phyloP scores from a whole-genome alignment of 2,888 invertebrate species.

The Drosophila sordidapex region DNA sequence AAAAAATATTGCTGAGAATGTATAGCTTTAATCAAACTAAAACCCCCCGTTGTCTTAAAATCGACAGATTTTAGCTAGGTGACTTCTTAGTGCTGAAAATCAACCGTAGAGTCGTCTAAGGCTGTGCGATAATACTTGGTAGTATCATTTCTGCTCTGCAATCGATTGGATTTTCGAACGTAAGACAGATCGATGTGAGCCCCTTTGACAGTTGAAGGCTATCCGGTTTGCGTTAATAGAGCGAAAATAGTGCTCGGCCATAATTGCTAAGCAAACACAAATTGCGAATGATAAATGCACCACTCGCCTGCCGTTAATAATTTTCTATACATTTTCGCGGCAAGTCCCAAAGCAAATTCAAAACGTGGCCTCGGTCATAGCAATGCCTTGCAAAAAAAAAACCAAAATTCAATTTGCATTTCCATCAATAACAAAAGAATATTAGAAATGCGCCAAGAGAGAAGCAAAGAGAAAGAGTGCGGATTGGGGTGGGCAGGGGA shows the following conservation, averaged over 20 bases:
- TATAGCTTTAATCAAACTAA: neutral
- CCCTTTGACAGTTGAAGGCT: neutral
- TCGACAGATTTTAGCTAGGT: neutral
- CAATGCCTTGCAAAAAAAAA: conserved; percentile 27
- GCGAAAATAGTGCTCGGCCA: conserved; percentile 14
- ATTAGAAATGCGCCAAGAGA: conserved; percentile 51
- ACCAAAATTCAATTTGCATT: conserved; percentile 76
- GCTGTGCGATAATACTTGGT: neutral
- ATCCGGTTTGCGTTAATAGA: neutral
- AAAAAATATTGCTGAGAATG: neutral
- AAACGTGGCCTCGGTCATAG: conserved; percentile 7
- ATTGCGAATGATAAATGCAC: conserved; percentile 69
- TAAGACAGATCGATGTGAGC: neutral
- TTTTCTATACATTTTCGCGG: conserved; percentile 61
- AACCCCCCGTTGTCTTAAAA: neutral
- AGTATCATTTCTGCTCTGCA: neutral
- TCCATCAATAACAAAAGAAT: conserved; percentile 79
- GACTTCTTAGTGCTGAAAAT: neutral
- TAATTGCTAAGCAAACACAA: conserved; percentile 53
- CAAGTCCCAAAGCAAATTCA: conserved; percentile 40
- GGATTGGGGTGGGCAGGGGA: neutral
- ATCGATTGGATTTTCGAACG: neutral
- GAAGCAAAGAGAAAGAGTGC: neutral
- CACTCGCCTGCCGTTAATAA: conserved; percentile 69
- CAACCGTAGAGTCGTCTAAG: neutral